phyloP scores from a whole-genome alignment of 1,140 invertebrate species.

The Physella acuta region DNA sequence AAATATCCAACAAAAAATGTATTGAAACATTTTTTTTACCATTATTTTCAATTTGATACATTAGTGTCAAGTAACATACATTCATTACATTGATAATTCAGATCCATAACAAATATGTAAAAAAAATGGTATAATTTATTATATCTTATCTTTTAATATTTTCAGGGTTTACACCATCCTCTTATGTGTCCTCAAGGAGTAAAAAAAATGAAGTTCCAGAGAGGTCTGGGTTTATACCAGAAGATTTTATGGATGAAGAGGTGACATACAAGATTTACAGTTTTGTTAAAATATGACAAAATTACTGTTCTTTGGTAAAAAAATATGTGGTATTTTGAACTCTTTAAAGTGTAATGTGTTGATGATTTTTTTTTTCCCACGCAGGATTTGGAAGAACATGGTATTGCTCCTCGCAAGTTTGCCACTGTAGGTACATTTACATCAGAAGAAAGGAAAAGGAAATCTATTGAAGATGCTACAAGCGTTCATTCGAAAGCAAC shows the following conservation, averaged over 20 bases:
- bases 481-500: conserved; percentile 27
- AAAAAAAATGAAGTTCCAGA: conserved; percentile 38
- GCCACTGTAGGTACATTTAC: conserved; percentile 74
- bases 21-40: no score
- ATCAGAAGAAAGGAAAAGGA: conserved; percentile 45
- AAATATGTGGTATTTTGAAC: no score
- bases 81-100: neutral
- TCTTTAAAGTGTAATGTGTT: no score
- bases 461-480: conserved; percentile 36
- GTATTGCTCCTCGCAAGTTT: conserved; percentile 86
- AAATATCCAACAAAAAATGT: neutral
- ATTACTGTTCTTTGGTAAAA: no score
- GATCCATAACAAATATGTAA: no score
- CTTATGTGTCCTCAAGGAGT: conserved; percentile 88
- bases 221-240: conserved; percentile 50
- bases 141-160: conserved; percentile 1
- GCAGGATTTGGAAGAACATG: conserved; percentile 87
- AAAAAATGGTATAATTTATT: no score
- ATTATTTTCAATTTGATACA: no score
- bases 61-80: neutral
- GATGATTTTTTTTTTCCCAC: no score
- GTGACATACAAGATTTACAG: no score
- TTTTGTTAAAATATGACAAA: no score
- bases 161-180: conserved; percentile 81
- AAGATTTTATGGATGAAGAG: conserved; percentile 99